These are phyloP conservation scores for Origma solitaria DNA, from an alignment of 2,113 vertebrate species.

Conservation along the genomic window DNA sequence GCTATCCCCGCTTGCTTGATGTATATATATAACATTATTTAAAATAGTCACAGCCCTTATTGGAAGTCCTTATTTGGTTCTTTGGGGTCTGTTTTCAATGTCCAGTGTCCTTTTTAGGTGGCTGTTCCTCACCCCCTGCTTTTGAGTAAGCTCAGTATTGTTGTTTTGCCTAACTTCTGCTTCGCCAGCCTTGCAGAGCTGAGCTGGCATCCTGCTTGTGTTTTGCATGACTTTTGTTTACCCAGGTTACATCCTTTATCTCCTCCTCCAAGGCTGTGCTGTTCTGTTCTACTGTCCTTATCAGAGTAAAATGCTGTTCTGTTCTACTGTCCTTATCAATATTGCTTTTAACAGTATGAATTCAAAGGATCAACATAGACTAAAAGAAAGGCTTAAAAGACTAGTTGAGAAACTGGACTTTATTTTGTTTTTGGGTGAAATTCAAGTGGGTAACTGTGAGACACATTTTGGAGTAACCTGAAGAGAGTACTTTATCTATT, in stretches of 20 bases:
- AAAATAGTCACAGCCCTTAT: neutral
- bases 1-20: neutral
- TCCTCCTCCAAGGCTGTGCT: neutral
- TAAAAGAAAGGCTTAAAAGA: neutral
- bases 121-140: accelerated
- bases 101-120: neutral
- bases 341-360: neutral
- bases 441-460: neutral
- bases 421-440: neutral
- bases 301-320: neutral
- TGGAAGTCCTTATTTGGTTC: neutral
- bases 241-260: neutral
- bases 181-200: neutral
- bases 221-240: neutral
- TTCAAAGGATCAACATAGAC: neutral
- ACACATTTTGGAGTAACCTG: neutral
- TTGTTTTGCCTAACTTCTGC: neutral
- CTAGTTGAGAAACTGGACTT: neutral
- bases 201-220: neutral
- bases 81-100: neutral
- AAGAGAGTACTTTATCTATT: neutral
- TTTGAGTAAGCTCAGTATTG: neutral
- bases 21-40: neutral
- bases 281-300: neutral
- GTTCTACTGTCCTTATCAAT: neutral